These are phyloP conservation scores for Crypturellus tataupa DNA, from an alignment of 2,797 vertebrate species.

Conservation along the genomic window DNA sequence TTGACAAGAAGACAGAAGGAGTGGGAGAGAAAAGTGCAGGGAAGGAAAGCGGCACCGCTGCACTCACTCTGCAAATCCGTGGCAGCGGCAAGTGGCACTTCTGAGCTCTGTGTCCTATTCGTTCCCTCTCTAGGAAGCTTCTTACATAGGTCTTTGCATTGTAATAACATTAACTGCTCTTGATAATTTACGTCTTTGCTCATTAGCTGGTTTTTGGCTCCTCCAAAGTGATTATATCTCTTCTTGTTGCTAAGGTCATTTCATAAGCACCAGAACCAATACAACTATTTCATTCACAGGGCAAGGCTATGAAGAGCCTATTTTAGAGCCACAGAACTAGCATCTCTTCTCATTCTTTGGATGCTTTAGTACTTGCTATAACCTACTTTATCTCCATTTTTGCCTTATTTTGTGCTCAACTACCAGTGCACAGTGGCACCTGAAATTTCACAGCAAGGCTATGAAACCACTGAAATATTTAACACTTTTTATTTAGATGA, in stretches of 20 bases:
- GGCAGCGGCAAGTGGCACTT: background rate
- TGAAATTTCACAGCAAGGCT: constrained; percentile 69
- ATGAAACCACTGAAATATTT: constrained; percentile 71
- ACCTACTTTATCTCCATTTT: constrained; percentile 19
- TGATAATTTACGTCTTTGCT: constrained; percentile 19
- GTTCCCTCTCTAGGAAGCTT: background rate
- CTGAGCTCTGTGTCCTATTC: background rate
- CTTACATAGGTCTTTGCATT: background rate
- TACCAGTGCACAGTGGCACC: constrained; percentile 5
- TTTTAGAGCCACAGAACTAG: constrained; percentile 23
- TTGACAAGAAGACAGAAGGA: constrained; percentile 26
- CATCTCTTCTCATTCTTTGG: background rate
- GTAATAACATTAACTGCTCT: background rate
- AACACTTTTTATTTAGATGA: constrained; percentile 70
- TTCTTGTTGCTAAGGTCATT: background rate
- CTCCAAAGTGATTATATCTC: background rate
- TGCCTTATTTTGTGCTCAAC: constrained; percentile 22
- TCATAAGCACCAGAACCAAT: background rate
- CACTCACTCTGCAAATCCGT: background rate
- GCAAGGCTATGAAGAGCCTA: background rate
- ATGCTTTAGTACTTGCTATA: constrained; percentile 20
- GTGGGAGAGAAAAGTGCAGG: background rate
- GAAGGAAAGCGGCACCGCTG: background rate
- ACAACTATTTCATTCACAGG: background rate
- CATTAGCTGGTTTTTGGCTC: background rate